Evolutionary conservation across 2,797 vertebrate species (phyloP).

Genomic region (Hemitrygon akajei): DNA sequence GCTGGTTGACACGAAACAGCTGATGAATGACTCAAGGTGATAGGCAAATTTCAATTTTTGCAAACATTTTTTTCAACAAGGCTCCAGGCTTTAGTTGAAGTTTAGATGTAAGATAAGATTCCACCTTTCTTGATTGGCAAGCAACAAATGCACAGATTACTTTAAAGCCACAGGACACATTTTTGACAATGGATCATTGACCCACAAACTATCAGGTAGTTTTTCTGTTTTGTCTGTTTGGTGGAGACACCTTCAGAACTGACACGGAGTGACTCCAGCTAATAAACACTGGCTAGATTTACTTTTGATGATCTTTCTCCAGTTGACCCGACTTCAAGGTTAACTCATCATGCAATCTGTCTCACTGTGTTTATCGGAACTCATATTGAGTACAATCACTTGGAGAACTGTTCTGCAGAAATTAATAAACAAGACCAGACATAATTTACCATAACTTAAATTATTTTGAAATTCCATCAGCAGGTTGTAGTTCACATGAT

Average conservation of each 20-base stretch:
- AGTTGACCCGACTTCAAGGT: slow-evolving; percentile 16
- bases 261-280: neutral
- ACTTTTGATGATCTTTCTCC: neutral
- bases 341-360: neutral
- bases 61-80: neutral
- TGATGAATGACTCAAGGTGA: neutral
- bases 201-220: neutral
- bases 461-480: neutral
- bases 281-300: neutral
- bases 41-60: neutral
- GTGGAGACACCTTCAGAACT: neutral
- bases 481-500: too few relatives aligned
- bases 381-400: slow-evolving; percentile 19
- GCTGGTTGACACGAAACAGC: neutral
- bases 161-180: neutral
- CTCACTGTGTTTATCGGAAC: neutral
- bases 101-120: neutral
- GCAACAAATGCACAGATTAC: neutral
- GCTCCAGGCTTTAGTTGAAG: neutral
- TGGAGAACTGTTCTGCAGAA: neutral
- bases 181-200: neutral
- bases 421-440: slow-evolving; percentile 16
- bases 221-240: neutral
- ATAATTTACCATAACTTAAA: slow-evolving; percentile 30
- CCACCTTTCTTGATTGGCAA: neutral